These are phyloP conservation scores for Cerastis leucographa DNA, from an alignment of 2,888 invertebrate genomes.

Conservation along the genomic window DNA sequence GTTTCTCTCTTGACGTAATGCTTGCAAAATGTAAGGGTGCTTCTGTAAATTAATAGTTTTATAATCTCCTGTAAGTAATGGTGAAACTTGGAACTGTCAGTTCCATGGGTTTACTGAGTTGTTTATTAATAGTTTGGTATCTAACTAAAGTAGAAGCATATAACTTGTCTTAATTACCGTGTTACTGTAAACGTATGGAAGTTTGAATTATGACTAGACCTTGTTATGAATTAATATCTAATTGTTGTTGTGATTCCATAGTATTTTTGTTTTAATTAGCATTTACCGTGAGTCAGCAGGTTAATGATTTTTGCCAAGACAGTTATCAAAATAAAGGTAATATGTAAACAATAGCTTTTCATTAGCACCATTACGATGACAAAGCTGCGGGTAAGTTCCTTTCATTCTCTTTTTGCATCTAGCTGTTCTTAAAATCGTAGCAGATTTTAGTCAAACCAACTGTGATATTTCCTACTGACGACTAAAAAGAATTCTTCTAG, in stretches of 20 bases:
- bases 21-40: slow-evolving; percentile 1
- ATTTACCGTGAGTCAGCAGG: not conserved
- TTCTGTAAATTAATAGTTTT: slow-evolving; percentile 19
- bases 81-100: slow-evolving; percentile 11
- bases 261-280: not conserved
- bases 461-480: not conserved
- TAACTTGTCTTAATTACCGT: not conserved
- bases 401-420: not conserved
- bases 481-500: not conserved
- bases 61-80: slow-evolving; percentile 33
- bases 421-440: not conserved
- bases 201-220: not conserved
- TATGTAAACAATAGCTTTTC: not conserved
- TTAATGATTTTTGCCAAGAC: not conserved
- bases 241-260: not conserved
- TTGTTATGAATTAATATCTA: not conserved
- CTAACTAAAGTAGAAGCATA: not conserved
- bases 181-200: not conserved
- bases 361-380: not conserved
- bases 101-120: not conserved
- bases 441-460: not conserved
- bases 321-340: not conserved
- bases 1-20: not conserved
- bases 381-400: too few species aligned
- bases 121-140: slow-evolving; percentile 3